These are phyloP conservation scores for Pseudomyrmex pallidus DNA, from an alignment of 1,140 invertebrate species.

Conservation along the genomic window DNA sequence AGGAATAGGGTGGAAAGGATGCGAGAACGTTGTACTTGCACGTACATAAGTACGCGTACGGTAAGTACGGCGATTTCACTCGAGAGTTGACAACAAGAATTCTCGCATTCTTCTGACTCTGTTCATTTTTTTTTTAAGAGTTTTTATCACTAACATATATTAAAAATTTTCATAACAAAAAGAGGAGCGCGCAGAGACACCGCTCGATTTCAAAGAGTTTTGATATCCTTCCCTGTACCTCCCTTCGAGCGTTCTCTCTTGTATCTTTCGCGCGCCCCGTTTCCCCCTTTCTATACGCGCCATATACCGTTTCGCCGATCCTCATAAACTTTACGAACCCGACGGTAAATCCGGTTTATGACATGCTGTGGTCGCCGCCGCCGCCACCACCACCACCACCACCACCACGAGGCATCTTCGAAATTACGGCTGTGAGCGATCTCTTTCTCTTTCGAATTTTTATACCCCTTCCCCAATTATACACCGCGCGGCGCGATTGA, in stretches of 20 bases:
- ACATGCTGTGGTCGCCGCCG: slow-evolving; percentile 73
- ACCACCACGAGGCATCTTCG: slow-evolving; percentile 78
- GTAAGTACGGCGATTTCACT: slow-evolving; percentile 54
- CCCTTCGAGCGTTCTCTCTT: not conserved
- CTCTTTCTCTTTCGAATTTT: slow-evolving; percentile 68
- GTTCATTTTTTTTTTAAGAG: slow-evolving; percentile 15
- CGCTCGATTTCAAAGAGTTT: no score
- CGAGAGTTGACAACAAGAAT: not conserved
- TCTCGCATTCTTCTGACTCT: slow-evolving; percentile 32
- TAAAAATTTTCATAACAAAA: no score
- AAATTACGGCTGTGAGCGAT: slow-evolving; percentile 79
- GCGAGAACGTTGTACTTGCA: slow-evolving; percentile 42
- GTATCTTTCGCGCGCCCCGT: not conserved
- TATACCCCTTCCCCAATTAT: slow-evolving; percentile 70
- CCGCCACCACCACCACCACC: slow-evolving; percentile 73
- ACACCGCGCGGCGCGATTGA: slow-evolving; percentile 42
- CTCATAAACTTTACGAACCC: slow-evolving; percentile 81
- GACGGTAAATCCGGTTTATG: slow-evolving; percentile 82
- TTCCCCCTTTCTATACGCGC: slow-evolving; percentile 60
- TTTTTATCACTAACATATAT: no score
- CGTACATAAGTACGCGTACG: slow-evolving; percentile 16
- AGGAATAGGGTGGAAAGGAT: slow-evolving; percentile 26
- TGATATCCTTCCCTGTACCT: not conserved
- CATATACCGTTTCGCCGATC: slow-evolving; percentile 78
- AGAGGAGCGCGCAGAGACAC: no score